Percentiles rank a stretch among this genome's conserved stretches.
Evolutionary conservation across 2,113 vertebrate genomes (phyloP).

Genomic region (Oryzias melastigma): DNA sequence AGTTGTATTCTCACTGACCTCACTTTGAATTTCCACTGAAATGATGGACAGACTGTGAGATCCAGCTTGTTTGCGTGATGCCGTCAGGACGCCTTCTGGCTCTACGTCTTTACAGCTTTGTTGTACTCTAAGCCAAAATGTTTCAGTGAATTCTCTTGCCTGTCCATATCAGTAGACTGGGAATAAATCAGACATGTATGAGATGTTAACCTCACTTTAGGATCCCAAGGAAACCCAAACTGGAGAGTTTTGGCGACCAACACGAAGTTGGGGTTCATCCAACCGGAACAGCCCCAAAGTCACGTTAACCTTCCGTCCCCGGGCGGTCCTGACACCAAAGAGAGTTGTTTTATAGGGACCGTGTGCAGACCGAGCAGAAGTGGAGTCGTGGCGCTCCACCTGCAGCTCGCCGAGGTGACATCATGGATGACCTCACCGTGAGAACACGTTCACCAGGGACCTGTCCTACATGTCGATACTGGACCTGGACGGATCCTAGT

Average conservation of each 20-base stretch:
- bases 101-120: background rate
- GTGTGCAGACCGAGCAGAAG: slow-evolving; percentile 28
- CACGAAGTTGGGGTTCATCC: slow-evolving; percentile 27
- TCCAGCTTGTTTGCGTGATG: slow-evolving; percentile 2
- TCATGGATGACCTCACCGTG: slow-evolving; percentile 71
- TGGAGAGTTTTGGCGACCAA: slow-evolving; percentile 36
- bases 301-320: slow-evolving; percentile 26
- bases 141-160: slow-evolving; percentile 10
- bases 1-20: no score
- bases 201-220: slow-evolving; percentile 51
- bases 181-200: slow-evolving; percentile 44
- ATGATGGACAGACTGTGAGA: no score
- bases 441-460: slow-evolving; percentile 66
- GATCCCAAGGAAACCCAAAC: slow-evolving; percentile 42
- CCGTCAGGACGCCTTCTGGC: background rate
- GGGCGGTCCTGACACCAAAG: slow-evolving; percentile 39
- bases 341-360: slow-evolving; percentile 30
- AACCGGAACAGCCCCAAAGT: slow-evolving; percentile 52
- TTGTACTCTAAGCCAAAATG: background rate
- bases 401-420: slow-evolving; percentile 64
- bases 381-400: slow-evolving; percentile 53
- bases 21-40: no score
- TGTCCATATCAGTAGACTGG: slow-evolving; percentile 23
- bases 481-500: slow-evolving; percentile 44
- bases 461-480: slow-evolving; percentile 62